Evolutionary conservation across 2,888 invertebrate species (phyloP).

Genomic region (Leptogaster cylindrica): DNA sequence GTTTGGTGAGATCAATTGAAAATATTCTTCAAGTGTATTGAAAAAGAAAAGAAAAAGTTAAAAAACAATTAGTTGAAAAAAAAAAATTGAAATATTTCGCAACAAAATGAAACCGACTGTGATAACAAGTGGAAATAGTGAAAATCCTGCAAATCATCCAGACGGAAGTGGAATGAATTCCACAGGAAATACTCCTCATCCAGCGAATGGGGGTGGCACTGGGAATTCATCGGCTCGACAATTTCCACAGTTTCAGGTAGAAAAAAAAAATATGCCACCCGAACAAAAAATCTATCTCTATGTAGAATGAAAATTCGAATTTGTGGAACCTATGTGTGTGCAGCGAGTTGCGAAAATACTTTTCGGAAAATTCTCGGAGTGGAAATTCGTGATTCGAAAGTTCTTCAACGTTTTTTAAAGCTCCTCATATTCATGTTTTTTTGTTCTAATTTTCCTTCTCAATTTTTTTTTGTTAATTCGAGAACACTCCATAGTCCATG

Average conservation of each 20-base stretch:
- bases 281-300: no score
- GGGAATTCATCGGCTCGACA: conserved; percentile 43
- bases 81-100: conserved; percentile 4
- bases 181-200: neutral
- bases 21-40: conserved; percentile 6
- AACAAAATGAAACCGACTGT: conserved; percentile 60
- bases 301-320: no score
- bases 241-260: conserved; percentile 51
- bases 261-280: no score
- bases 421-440: no score
- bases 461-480: neutral
- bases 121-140: conserved; percentile 52
- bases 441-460: no score
- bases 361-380: neutral
- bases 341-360: neutral
- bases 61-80: neutral
- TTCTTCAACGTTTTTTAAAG: no score
- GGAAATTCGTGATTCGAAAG: no score
- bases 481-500: conserved; percentile 23
- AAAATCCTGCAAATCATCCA: conserved; percentile 31
- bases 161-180: conserved; percentile 26
- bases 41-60: conserved; percentile 3
- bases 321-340: no score
- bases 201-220: neutral
- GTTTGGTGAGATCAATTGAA: no score